phyloP scores from a whole-genome alignment of 2,888 invertebrate species.

The Margaritifera margaritifera region DNA sequence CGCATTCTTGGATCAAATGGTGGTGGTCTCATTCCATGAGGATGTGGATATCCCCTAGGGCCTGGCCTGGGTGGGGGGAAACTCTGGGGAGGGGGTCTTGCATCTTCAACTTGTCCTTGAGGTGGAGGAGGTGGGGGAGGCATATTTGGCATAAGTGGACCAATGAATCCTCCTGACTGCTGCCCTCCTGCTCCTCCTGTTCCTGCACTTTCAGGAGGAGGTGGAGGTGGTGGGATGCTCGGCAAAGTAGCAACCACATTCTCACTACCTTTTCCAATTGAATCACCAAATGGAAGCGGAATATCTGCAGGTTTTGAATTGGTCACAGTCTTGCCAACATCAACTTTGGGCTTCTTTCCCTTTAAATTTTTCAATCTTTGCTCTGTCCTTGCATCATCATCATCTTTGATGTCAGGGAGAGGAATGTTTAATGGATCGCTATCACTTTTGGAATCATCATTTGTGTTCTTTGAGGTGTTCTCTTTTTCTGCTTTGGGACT shows the following conservation, averaged over 20 bases:
- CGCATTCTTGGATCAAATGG: conserved; percentile 39
- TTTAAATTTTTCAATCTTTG: conserved; percentile 46
- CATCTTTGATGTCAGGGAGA: conserved; percentile 49
- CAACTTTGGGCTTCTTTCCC: conserved; percentile 46
- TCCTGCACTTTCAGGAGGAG: conserved; percentile 26
- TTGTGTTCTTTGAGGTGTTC: conserved; percentile 14
- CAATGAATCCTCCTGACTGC: conserved; percentile 25
- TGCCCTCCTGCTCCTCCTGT: too few relatives aligned
- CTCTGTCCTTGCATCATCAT: conserved; percentile 42
- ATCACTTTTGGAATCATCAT: conserved; percentile 4
- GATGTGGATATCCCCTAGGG: conserved; percentile 34
- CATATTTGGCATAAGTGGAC: conserved; percentile 30
- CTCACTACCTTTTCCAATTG: conserved; percentile 32
- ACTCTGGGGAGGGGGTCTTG: conserved; percentile 22
- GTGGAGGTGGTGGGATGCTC: conserved; percentile 27
- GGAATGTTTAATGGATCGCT: conserved; percentile 60
- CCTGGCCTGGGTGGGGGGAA: conserved; percentile 34
- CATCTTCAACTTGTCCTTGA: conserved; percentile 21
- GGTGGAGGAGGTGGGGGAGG: conserved; percentile 34
- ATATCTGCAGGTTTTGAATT: conserved; percentile 38
- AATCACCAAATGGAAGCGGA: conserved; percentile 41
- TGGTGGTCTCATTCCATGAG: conserved; percentile 49
- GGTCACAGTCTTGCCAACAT: conserved; percentile 38
- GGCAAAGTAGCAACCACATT: conserved; percentile 29
- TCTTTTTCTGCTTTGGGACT: conserved; percentile 27